A percentile compares a stretch with the other conserved stretches of the same genome.
Conservation (phyloP, 2,888 invertebrate genomes). For the Orthosia gracilis region DNA sequence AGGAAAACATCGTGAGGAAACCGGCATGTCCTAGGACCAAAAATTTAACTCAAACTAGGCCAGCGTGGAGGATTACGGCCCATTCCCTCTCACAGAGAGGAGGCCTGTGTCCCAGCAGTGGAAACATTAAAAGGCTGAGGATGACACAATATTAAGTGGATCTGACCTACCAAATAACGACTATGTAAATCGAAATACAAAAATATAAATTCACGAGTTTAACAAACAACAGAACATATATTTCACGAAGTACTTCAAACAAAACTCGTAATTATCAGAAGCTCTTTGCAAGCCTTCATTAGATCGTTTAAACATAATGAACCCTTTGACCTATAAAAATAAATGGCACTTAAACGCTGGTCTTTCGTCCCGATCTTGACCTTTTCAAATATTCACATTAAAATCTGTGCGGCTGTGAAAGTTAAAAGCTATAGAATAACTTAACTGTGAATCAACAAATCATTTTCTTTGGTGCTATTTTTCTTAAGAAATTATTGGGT, state of each 20-base stretch:
- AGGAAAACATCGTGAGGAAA: too few relatives aligned
- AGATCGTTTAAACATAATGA: conserved; percentile 35
- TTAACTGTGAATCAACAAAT: conserved; percentile 23
- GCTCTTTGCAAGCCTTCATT: conserved; percentile 24
- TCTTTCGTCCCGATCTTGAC: conserved; percentile 29
- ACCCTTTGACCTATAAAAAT: conserved; percentile 32
- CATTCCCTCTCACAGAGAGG: too few relatives aligned
- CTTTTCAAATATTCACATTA: conserved; percentile 46
- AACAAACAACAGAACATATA: conserved; percentile 6
- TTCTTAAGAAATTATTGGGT: not conserved
- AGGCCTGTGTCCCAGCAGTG: too few relatives aligned
- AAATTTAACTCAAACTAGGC: too few relatives aligned
- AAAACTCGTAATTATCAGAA: conserved; percentile 15
- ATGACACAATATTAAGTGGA: not conserved
- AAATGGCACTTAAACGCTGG: conserved; percentile 46
- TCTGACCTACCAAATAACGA: not conserved
- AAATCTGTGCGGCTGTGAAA: conserved; percentile 31
- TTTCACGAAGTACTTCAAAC: conserved; percentile 10
- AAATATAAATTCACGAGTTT: conserved; percentile 2
- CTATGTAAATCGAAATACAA: not conserved
- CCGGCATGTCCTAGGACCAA: too few relatives aligned
- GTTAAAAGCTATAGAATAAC: conserved; percentile 28
- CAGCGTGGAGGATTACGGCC: too few relatives aligned
- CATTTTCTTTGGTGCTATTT: not conserved
- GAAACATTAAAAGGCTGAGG: too few relatives aligned